These are phyloP conservation scores for Gymnothorax reevesii DNA, from an alignment of 2,797 vertebrate genomes.

Conservation along the genomic window DNA sequence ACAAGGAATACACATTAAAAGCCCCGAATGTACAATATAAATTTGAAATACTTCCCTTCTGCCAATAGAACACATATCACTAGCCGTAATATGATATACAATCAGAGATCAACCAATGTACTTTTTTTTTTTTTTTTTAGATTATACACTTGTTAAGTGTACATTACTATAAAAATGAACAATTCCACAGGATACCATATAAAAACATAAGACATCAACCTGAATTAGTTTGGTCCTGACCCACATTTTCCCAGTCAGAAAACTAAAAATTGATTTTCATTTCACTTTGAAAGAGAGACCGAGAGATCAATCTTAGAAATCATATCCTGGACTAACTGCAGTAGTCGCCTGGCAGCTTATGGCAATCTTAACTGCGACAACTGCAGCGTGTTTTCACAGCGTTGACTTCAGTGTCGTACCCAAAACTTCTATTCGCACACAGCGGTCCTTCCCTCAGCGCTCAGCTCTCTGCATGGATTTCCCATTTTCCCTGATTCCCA, in stretches of 20 bases:
- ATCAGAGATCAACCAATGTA: neutral
- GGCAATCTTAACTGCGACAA: too few relatives aligned
- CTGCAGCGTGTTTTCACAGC: neutral
- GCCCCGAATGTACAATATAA: neutral
- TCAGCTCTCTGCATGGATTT: too few relatives aligned
- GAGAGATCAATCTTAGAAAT: neutral
- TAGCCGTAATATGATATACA: neutral
- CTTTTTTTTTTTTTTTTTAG: neutral
- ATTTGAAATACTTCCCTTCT: neutral
- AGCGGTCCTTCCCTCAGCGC: neutral
- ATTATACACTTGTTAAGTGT: neutral
- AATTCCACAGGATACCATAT: neutral
- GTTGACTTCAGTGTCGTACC: neutral
- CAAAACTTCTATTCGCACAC: neutral
- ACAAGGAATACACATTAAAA: neutral
- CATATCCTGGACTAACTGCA: neutral
- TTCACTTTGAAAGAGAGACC: neutral
- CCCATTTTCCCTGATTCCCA: neutral
- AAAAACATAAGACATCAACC: neutral
- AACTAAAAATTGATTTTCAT: neutral
- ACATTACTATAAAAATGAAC: neutral
- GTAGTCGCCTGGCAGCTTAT: neutral
- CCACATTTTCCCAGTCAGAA: neutral
- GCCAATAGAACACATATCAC: neutral
- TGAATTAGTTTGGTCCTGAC: slow-evolving; percentile 11